Evolutionary conservation across 1,140 invertebrate genomes (phyloP), one percentile per base, ranked within the genome.

Genomic region (Tyrophagus putrescentiae): DNA sequence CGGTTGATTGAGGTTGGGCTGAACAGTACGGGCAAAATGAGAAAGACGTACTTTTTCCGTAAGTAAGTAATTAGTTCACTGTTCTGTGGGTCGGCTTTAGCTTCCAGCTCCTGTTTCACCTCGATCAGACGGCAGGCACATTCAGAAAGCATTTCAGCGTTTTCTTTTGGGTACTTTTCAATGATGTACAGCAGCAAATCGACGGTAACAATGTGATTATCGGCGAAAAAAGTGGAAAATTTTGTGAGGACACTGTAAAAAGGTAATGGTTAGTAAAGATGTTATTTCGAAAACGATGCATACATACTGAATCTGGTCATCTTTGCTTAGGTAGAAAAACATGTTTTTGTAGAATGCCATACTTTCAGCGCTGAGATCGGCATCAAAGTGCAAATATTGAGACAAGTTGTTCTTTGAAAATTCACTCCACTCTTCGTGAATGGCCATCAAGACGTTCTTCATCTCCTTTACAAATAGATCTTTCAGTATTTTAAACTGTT

Each of bases 381-480:
- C 31, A 9, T 48, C 45, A 29, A 48, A 7, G 13, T 7, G 7
- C 9, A 48, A 48, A 48, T 48, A 21, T 18, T 48, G 23, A 29
- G 7, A 13, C 45, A 48, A 48, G 21, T 48, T 48, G 23, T 21
- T 29, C 18, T 21, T 48, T 6, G 45, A 48, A 21, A 48, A 21
- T 48, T 48, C 45, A 48, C 45, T 48, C 45, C 45, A 48, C 45
- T 48, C 7, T 25, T 48, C 45, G 7, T 6, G 13, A 21, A 48
- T 48, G 7, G 45, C 23, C 13, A 25, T 25, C 45, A 48, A 29
- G 7, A 48, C 31, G 31, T 25, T 25, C 31, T 48, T 48, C 45
- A 48, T 48, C 31, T 48, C 45, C 7, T 48, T 7, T 48, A 7
- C 7, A 48, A 48, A 48, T 21, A 48, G 31, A 25, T 48, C 7